Base-by-base conservation (phyloP, 2,888 invertebrate genomes). In the Scaptomyza reducta region DNA sequence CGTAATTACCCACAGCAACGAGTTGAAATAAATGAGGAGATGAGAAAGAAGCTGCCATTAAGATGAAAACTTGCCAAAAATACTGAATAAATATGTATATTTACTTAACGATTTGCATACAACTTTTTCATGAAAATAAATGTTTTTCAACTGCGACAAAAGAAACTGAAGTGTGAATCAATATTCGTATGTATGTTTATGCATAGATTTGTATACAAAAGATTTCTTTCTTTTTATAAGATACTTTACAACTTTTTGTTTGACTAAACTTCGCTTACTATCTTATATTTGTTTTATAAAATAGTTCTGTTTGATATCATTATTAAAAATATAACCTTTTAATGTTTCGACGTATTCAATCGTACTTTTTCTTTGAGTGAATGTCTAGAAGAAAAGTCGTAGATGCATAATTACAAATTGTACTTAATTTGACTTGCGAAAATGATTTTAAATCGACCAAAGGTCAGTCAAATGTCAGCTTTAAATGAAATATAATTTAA, bases 401-500 rank as follows among this genome's bases (percentile, higher is more conserved):
- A 61, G 50, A 56, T 71, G 79, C 75, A 69, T 75, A 85, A 85
- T 85, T 87, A 72, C 72, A 77, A 88, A 85, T 79, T 78, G 54
- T 49, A 51, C 53, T 61, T 58, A 53, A 63, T 70, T 75, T 58
- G 70, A 41, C 33, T 57, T 60, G 47, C 44, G 62, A 29, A 67
- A 65, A 53, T 65, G 60, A 56, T 35, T 46, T 61, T 46, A 69
- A 62, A 60, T 61, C 31, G 25, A 41, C 11, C 25, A 40, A 41
- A 57, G 67, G 77, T 55, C 80, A 65, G 7, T 33, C 18, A 55
- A 44, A 46, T 65, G 60, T 54, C 67, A 58, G 29, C 42, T 27
- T n/a, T 47, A 72, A 77, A 88, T 88, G 70, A 71, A 71, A 87
- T 62, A 50, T 60, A 86, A 82, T 86, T 75, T 79, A 60, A 72